These are phyloP conservation scores for Steinernema khuongi DNA, from an alignment of 1,140 invertebrate genomes.

Conservation along the genomic window DNA sequence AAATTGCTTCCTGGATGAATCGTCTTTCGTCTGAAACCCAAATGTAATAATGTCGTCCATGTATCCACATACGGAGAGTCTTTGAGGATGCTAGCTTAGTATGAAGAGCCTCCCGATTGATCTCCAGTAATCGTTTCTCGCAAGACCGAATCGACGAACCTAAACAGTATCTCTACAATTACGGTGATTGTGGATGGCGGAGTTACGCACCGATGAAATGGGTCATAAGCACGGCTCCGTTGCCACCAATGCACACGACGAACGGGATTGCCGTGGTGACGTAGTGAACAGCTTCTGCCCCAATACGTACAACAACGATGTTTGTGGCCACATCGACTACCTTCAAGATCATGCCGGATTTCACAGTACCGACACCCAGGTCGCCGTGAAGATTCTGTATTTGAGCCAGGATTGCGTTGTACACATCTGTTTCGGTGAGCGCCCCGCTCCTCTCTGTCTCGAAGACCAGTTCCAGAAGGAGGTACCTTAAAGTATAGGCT, in stretches of 20 bases:
- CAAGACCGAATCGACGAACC: not conserved
- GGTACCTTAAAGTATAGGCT: not conserved
- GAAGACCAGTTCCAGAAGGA: not conserved
- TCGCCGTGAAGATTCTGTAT: slow-evolving; percentile 24
- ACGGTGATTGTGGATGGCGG: not conserved
- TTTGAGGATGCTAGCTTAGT: not conserved
- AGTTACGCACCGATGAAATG: slow-evolving; percentile 28
- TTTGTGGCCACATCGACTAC: slow-evolving; percentile 20
- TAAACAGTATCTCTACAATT: not conserved
- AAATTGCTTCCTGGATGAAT: slow-evolving; percentile 8
- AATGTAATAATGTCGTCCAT: not conserved
- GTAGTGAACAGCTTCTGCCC: slow-evolving; percentile 20
- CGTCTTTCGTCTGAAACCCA: not conserved
- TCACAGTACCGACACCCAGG: slow-evolving; percentile 21
- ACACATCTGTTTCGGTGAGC: slow-evolving; percentile 12
- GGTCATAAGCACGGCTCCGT: slow-evolving; percentile 25
- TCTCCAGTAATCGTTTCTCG: not conserved
- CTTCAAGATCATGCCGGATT: slow-evolving; percentile 25
- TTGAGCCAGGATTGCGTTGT: slow-evolving; percentile 21
- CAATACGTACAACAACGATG: slow-evolving; percentile 25
- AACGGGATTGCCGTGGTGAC: slow-evolving; percentile 25
- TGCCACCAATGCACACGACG: slow-evolving; percentile 20
- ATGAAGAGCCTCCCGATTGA: not conserved
- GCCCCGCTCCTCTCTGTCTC: not conserved
- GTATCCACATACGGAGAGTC: not conserved